Conservation (phyloP, 2,888 invertebrate species). For the Panopea generosa region DNA sequence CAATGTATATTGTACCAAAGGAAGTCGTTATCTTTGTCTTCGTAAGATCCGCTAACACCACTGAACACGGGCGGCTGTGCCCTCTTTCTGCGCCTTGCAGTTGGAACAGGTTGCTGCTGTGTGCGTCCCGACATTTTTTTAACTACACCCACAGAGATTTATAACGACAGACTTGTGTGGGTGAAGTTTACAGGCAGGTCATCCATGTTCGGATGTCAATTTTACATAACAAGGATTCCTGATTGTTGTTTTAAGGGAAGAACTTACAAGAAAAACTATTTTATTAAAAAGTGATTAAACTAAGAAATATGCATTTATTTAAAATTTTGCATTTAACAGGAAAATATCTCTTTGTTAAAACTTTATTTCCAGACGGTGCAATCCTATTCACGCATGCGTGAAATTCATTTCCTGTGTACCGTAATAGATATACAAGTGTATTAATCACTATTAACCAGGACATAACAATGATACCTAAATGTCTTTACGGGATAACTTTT, state of each 20-base stretch:
- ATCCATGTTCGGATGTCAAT: not conserved
- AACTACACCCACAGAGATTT: slow-evolving; percentile 6
- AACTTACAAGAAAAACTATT: not conserved
- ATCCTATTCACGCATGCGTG: slow-evolving; percentile 43
- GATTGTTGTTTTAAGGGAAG: not conserved
- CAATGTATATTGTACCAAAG: slow-evolving; percentile 83
- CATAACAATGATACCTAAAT: no score
- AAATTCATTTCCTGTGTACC: slow-evolving; percentile 24
- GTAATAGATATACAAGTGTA: not conserved
- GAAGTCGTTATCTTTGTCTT: slow-evolving; percentile 84
- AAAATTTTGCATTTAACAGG: slow-evolving; percentile 15
- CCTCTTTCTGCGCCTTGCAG: slow-evolving; percentile 47
- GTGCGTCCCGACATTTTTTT: slow-evolving; percentile 62
- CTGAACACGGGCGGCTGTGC: slow-evolving; percentile 82
- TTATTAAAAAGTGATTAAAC: not conserved
- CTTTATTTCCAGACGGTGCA: not conserved
- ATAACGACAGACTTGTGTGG: not conserved
- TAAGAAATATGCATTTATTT: not conserved
- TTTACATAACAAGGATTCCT: not conserved
- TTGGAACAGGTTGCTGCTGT: slow-evolving; percentile 51
- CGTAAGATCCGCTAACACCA: slow-evolving; percentile 80
- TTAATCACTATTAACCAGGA: not conserved
- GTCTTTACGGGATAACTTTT: no score
- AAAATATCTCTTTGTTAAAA: slow-evolving; percentile 4
- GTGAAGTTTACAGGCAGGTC: not conserved